Base-by-base conservation (phyloP, 2,888 invertebrate genomes). In the Hoplodrina blanda region DNA sequence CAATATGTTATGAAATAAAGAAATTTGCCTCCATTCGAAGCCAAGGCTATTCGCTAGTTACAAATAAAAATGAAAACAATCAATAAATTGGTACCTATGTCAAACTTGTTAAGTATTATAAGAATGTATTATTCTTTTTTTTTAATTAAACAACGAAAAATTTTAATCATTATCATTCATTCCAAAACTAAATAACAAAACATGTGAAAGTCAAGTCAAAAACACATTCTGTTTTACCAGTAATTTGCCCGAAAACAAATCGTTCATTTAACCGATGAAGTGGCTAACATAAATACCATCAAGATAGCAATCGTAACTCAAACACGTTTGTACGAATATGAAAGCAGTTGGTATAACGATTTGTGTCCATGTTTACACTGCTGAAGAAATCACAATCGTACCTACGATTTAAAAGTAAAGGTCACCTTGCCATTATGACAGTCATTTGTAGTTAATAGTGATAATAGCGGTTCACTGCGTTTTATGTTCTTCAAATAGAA, bases 221-320 rank as follows among this genome's bases (percentile, higher is more conserved):
- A 57, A 66, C n/a, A 57, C 41, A 53, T 46, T 52, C 19, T 20
- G 25, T 33, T 37, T 37, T 10, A 3, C 41, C 15, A 53, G 19
- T 57, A 50, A 62, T 75, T 74, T 62, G 5, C n/a, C 49, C 55
- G 44, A 63, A 76, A 64, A 69, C 66, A 62, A 73, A 78, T 70
- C 59, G 62, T 33, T 72, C 41, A 54, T 73, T 74, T 68, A n/a
- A n/a, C 71, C 57, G 41, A 63, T 63, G 64, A 55, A 78, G 71
- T 75, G 67, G 63, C 64, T 37, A 78, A 76, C 65, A 68, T 73
- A 82, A 85, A 82, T 81, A 78, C 73, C 76, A 79, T 71, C 69
- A 76, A 80, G 83, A 82, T 83, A 79, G 69, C 67, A 33, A 83
- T 84, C 80, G 62, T n/a, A 75, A 64, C n/a, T 60, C 69, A 81